Percentiles rank a stretch among this genome's conserved stretches.
Conservation (phyloP, 2,888 invertebrate genomes). For the Macaria notata region DNA sequence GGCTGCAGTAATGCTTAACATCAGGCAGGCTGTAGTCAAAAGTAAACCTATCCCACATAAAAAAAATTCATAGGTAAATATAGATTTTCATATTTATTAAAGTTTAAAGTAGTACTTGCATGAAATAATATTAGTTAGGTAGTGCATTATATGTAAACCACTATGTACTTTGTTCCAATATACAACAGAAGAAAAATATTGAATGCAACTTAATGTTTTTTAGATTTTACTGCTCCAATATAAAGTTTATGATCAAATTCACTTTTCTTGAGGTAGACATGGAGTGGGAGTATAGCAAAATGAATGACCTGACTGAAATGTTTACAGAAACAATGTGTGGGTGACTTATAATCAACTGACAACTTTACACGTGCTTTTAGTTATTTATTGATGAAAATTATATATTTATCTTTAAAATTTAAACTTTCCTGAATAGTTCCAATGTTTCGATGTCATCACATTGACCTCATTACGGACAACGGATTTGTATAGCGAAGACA, state of each 20-base stretch:
- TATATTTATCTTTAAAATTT: neutral
- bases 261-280: slow-evolving; percentile 29
- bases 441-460: slow-evolving; percentile 31
- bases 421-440: neutral
- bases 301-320: slow-evolving; percentile 30
- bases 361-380: neutral
- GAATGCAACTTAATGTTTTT: slow-evolving; percentile 17
- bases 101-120: no score
- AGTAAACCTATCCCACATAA: no score
- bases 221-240: slow-evolving; percentile 26
- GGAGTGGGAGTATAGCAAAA: slow-evolving; percentile 33
- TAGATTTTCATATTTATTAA: no score
- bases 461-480: slow-evolving; percentile 56
- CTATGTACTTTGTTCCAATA: no score
- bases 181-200: slow-evolving; percentile 18
- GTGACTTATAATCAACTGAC: slow-evolving; percentile 1
- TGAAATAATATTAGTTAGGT: no score
- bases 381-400: slow-evolving; percentile 7
- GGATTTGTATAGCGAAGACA: slow-evolving; percentile 45
- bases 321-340: slow-evolving; percentile 1
- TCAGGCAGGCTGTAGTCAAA: no score
- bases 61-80: no score
- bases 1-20: no score
- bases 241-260: slow-evolving; percentile 35
- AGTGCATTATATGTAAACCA: no score